A percentile compares a stretch with the other conserved stretches of the same genome.
Conservation (phyloP, 2,113 vertebrate genomes). For the Rhineura floridana region DNA sequence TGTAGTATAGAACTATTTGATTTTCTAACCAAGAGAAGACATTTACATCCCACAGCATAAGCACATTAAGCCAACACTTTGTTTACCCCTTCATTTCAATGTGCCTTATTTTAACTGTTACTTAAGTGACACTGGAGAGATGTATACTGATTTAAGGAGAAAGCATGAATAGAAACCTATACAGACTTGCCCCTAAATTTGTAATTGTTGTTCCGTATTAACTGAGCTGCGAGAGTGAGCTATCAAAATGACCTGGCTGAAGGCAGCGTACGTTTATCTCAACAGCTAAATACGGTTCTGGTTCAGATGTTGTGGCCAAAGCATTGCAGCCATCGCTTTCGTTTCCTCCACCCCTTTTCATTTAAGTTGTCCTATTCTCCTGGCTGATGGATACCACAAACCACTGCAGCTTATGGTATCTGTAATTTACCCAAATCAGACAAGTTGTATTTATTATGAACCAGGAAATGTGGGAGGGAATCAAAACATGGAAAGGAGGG, state of each 20-base stretch:
- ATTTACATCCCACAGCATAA: not conserved
- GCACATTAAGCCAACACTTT: not conserved
- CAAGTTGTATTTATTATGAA: not conserved
- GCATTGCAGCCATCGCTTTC: not conserved
- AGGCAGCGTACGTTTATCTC: not conserved
- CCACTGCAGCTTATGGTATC: not conserved
- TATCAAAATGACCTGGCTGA: conserved; percentile 2
- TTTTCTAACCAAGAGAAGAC: not conserved
- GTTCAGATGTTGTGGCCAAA: not conserved
- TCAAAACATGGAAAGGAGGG: not conserved
- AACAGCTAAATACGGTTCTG: not conserved
- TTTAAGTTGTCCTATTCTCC: not conserved
- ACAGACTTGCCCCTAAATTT: not conserved
- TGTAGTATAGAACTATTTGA: not conserved
- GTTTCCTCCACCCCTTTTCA: not conserved
- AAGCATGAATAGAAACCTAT: not conserved
- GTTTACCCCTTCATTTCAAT: not conserved
- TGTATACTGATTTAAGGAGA: conserved; percentile 4
- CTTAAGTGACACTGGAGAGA: not conserved
- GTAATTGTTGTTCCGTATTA: not conserved
- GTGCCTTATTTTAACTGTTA: not conserved
- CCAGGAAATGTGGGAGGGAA: not conserved
- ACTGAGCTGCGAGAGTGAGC: not conserved
- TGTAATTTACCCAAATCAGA: not conserved
- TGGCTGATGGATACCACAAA: not conserved